Conservation (phyloP, 2,113 vertebrate species). For the Hassar affinis region DNA sequence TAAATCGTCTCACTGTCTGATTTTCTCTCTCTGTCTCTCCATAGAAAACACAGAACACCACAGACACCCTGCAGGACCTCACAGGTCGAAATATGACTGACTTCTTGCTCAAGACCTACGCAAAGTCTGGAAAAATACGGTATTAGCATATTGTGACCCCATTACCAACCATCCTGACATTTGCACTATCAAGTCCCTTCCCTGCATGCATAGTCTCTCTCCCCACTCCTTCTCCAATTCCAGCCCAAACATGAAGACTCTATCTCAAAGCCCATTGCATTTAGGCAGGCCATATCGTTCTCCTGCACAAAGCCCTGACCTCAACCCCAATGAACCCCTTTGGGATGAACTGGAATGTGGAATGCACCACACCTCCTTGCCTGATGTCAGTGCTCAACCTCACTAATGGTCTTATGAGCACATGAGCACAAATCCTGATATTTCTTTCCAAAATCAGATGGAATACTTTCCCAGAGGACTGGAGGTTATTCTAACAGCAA, state of each 20-base stretch:
- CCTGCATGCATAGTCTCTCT: neutral
- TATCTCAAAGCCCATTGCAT: neutral
- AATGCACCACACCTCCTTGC: too few relatives aligned
- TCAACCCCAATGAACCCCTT: too few relatives aligned
- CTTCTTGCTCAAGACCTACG: slow-evolving; percentile 90
- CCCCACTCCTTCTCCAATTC: neutral
- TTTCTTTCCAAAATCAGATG: too few relatives aligned
- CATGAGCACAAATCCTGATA: too few relatives aligned
- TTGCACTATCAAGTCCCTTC: neutral
- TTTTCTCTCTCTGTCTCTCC: neutral
- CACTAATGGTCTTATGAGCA: too few relatives aligned
- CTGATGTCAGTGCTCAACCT: too few relatives aligned
- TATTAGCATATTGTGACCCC: slow-evolving; percentile 33
- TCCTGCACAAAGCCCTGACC: neutral
- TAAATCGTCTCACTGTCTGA: neutral
- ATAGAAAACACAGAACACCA: slow-evolving; percentile 74
- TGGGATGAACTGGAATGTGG: too few relatives aligned
- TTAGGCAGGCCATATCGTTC: neutral
- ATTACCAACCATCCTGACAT: neutral
- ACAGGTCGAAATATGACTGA: slow-evolving; percentile 88
- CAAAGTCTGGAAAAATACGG: slow-evolving; percentile 68
- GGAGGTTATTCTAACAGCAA: neutral
- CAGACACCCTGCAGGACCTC: slow-evolving; percentile 85
- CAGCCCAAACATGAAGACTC: neutral
- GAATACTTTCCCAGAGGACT: neutral